These are phyloP conservation scores for Perognathus longimembris DNA, from an alignment of 2,113 vertebrate species.

Conservation along the genomic window DNA sequence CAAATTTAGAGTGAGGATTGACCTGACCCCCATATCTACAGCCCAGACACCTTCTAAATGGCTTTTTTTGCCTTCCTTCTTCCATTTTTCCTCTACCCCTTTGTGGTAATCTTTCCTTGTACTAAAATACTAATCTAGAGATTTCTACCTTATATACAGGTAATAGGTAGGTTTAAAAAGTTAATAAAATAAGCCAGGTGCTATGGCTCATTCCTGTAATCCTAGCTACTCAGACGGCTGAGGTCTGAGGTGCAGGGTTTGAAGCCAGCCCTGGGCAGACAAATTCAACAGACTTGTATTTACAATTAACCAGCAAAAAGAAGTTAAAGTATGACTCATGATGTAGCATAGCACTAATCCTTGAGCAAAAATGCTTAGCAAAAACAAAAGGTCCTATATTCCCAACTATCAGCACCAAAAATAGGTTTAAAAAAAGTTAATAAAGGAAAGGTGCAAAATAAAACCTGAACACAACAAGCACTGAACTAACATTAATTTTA, in stretches of 20 bases:
- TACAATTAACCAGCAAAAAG: too few species aligned
- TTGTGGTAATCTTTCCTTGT: neutral
- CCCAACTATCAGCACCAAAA: too few species aligned
- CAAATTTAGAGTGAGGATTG: neutral
- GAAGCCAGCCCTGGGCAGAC: too few species aligned
- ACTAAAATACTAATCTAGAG: neutral
- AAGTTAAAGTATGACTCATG: too few species aligned
- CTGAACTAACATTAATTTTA: neutral
- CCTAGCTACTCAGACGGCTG: too few species aligned
- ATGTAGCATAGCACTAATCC: too few species aligned
- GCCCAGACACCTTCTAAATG: neutral
- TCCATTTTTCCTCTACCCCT: fast-evolving
- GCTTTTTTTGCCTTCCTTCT: neutral
- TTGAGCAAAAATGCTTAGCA: too few species aligned
- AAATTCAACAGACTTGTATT: too few species aligned
- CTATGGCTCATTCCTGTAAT: too few species aligned
- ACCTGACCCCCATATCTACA: neutral
- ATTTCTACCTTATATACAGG: neutral
- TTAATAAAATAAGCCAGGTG: neutral
- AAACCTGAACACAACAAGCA: neutral
- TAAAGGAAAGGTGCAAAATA: neutral
- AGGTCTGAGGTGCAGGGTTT: too few species aligned
- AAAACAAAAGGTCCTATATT: too few species aligned
- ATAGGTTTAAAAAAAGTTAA: neutral
- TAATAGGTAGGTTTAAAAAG: neutral